These are phyloP conservation scores for Heterohyrax brucei DNA, from an alignment of 2,797 vertebrate genomes.

Conservation along the genomic window DNA sequence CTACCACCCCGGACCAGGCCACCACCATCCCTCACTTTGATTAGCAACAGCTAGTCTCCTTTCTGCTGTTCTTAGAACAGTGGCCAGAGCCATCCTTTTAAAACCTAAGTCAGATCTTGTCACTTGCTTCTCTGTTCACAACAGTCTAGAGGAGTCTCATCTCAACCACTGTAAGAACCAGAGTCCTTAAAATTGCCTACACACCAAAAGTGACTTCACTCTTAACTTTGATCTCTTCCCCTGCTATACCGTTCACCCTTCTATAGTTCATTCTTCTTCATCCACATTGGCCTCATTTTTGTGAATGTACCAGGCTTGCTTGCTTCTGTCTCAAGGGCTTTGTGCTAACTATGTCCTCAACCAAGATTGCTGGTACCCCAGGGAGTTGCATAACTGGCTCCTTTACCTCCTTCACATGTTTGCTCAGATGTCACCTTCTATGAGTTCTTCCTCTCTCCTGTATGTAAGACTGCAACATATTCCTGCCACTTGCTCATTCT, in stretches of 20 bases:
- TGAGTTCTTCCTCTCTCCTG: not conserved
- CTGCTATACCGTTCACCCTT: not conserved
- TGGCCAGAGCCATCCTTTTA: not conserved
- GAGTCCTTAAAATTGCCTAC: not conserved
- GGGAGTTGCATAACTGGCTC: not conserved
- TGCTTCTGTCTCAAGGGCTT: not conserved
- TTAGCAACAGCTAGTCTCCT: not conserved
- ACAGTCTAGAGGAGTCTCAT: not conserved
- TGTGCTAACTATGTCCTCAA: not conserved
- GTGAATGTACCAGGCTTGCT: not conserved
- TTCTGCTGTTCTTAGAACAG: not conserved
- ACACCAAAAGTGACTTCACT: not conserved
- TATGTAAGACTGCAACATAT: not conserved
- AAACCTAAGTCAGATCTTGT: not conserved
- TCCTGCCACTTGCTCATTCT: not conserved
- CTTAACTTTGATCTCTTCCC: not conserved
- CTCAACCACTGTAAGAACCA: not conserved
- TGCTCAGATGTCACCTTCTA: too few relatives aligned
- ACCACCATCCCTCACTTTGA: not conserved
- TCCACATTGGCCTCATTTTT: not conserved
- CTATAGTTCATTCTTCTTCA: not conserved
- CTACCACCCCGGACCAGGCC: not conserved
- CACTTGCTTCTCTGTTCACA: not conserved
- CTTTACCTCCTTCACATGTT: not conserved
- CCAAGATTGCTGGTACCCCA: not conserved